Percentiles rank a stretch among this genome's conserved stretches.
Evolutionary conservation across 2,888 invertebrate genomes (phyloP).

Genomic region (Hyposoter dolosus): DNA sequence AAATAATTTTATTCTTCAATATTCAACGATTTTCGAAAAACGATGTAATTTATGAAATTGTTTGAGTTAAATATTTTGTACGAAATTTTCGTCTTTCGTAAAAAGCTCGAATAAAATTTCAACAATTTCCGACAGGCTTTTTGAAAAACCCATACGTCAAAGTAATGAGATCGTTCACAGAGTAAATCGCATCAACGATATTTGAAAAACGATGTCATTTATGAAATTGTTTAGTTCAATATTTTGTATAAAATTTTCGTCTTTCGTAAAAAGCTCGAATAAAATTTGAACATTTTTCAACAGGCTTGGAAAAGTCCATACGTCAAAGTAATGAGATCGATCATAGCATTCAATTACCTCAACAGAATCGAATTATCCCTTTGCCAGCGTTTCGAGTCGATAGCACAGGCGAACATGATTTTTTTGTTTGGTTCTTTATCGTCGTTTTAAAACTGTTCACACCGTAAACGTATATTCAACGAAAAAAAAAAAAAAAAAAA

Average conservation of each 20-base stretch:
- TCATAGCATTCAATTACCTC: conserved; percentile 78
- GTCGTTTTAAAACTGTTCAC: not conserved
- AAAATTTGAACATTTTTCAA: not conserved
- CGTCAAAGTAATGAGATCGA: not conserved
- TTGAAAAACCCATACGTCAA: not conserved
- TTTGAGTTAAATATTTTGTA: not conserved
- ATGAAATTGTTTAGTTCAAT: not conserved
- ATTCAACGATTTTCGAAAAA: not conserved
- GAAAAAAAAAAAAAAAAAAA: too few species aligned
- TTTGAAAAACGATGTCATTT: not conserved
- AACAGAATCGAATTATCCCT: conserved; percentile 82
- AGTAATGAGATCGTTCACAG: not conserved
- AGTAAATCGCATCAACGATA: not conserved
- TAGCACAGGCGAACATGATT: conserved; percentile 87
- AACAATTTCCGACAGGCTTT: not conserved
- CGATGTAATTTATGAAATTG: too few species aligned
- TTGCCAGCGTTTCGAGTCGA: conserved; percentile 87
- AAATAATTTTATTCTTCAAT: not conserved
- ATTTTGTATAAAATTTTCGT: not conserved
- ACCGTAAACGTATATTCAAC: not conserved
- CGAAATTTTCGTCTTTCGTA: not conserved
- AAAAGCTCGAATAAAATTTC: not conserved
- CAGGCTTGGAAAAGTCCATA: not conserved
- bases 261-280: not conserved
- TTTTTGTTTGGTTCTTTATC: conserved; percentile 64